Base-by-base conservation (phyloP, 2,888 invertebrate species). In the Pecten maximus region DNA sequence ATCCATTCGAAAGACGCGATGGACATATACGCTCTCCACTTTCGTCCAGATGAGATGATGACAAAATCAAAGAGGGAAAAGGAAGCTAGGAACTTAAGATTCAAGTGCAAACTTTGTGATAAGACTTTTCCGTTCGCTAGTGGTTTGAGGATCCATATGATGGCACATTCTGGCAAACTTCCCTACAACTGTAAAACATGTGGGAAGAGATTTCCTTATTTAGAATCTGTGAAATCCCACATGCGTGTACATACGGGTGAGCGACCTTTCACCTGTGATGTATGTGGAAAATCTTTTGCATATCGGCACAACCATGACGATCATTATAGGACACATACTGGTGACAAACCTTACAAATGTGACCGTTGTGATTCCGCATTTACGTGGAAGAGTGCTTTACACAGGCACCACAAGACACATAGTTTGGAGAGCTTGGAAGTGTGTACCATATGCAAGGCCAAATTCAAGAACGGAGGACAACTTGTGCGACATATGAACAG, bases 341-440 rank as follows among this genome's bases (percentile, higher is more conserved):
- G 74, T 35, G 74, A 74, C 74, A 74, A 74, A 35, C 74, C 74
- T 1, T 74, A 74, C 28, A 74, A 74, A 35, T 74, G 74, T 35
- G 74, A 74, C 12, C 74, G 74, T 35, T 74, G 74, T 74, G 74
- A 74, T 74, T 74, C 74, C 4, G 28, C 74, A 35, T 74, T 74
- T 74, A 35, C 74, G 3, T 74, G 74, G 74, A 74, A 74, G 74
- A 74, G 74, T 74, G 74, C 74, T 74, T 74, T 74, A 35, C 74
- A 74, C 12, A 74, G 74, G 16, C 74, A 74, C 15, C 74, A 74
- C 23, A 74, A 74, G 74, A 74, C 74, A 28, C 74, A 74, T 23
- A 74, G 28, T 74, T 35, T 74, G 74, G 74, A 74, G 12, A 74
- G 23, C 28, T 35, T 74, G 74, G 74, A 74, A 35, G 35, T 74